phyloP scores from a whole-genome alignment of 2,113 vertebrate species.

The Helogale parvula region DNA sequence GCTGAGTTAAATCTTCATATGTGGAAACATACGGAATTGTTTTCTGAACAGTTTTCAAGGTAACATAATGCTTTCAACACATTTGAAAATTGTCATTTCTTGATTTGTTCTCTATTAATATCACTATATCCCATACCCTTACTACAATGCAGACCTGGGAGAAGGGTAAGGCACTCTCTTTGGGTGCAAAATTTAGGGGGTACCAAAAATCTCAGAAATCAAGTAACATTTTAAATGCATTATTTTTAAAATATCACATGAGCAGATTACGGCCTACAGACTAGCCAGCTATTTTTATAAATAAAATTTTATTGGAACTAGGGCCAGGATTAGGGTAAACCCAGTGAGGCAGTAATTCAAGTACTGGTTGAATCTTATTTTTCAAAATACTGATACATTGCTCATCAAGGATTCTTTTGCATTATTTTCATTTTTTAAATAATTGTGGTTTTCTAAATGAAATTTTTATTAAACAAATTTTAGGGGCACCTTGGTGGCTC shows the following conservation, averaged over 20 bases:
- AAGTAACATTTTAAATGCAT: background rate
- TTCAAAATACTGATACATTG: conserved; percentile 5
- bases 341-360: background rate
- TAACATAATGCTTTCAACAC: background rate
- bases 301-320: background rate
- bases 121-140: background rate
- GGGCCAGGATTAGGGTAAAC: background rate
- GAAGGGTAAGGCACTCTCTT: background rate
- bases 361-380: background rate
- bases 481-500: background rate
- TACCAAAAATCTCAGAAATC: background rate
- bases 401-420: background rate
- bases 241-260: background rate
- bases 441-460: background rate
- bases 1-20: background rate
- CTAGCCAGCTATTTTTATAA: background rate
- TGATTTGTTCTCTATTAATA: background rate
- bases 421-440: conserved; percentile 2
- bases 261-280: background rate
- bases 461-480: background rate
- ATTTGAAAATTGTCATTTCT: conserved; percentile 21
- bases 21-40: background rate
- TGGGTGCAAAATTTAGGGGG: background rate
- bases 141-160: background rate
- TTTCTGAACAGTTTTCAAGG: background rate